These are phyloP conservation scores for Zosterops borbonicus DNA, from an alignment of 2,113 vertebrate genomes.

Conservation along the genomic window DNA sequence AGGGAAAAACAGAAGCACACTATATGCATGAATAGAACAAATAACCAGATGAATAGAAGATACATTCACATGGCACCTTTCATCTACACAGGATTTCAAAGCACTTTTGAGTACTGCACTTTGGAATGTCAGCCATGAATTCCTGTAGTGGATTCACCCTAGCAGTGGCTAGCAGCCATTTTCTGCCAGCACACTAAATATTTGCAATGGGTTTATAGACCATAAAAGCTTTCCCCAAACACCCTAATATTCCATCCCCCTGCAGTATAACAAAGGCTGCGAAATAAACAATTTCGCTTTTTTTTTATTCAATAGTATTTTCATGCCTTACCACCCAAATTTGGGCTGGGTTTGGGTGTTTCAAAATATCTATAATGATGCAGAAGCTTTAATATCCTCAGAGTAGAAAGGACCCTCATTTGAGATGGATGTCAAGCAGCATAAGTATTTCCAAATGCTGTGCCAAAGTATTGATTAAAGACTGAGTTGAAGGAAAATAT, in stretches of 20 bases:
- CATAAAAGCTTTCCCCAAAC: background rate
- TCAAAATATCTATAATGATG: background rate
- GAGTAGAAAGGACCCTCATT: constrained; percentile 60
- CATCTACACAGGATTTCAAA: constrained; percentile 61
- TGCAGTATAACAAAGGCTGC: background rate
- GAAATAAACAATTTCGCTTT: background rate
- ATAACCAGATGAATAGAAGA: background rate
- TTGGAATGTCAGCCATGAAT: background rate
- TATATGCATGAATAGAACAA: background rate
- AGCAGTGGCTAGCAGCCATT: background rate
- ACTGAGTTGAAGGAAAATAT: background rate
- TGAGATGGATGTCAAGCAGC: constrained; percentile 25
- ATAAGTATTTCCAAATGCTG: constrained; percentile 29
- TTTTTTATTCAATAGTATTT: background rate
- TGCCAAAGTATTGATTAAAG: background rate
- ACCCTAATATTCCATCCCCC: background rate
- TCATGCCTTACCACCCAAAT: background rate
- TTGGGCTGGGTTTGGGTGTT: background rate
- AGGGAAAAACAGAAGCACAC: background rate
- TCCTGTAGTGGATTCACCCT: background rate
- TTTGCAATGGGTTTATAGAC: background rate
- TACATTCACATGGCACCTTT: constrained; percentile 44
- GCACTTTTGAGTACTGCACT: background rate
- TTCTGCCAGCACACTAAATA: background rate
- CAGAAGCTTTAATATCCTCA: constrained; percentile 67